Evolutionary conservation across 2,888 invertebrate genomes (phyloP).

Genomic region (Lobophora halterata): DNA sequence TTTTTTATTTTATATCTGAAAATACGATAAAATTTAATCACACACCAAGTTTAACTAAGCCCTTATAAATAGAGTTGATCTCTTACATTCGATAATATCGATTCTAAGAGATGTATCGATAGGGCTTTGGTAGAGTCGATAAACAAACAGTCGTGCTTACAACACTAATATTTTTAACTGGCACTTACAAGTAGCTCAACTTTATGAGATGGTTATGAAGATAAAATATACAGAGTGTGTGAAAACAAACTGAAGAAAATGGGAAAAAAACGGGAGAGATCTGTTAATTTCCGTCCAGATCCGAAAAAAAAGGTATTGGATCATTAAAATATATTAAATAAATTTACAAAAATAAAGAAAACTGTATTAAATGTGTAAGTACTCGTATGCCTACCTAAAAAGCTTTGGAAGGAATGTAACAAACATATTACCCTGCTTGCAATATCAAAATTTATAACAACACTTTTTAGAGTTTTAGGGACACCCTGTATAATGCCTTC

Average conservation of each 20-base stretch:
- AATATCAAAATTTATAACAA: constrained; percentile 1
- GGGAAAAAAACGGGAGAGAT: no score
- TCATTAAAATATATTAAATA: no score
- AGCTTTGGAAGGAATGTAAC: no score
- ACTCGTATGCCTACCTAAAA: no score
- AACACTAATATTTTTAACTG: constrained; percentile 55
- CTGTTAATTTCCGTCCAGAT: no score
- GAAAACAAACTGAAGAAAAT: not conserved
- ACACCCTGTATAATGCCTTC: constrained; percentile 19
- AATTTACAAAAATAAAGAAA: no score
- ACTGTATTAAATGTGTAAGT: no score
- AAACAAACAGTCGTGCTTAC: constrained; percentile 53
- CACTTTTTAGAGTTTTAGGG: not conserved
- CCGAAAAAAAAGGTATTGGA: no score
- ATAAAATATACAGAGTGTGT: constrained; percentile 63
- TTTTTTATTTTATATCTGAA: constrained; percentile 17
- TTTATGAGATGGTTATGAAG: constrained; percentile 48
- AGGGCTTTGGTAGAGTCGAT: constrained; percentile 30
- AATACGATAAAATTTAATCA: constrained; percentile 43
- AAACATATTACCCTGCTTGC: no score
- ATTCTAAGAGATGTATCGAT: constrained; percentile 35
- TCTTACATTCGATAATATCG: constrained; percentile 34
- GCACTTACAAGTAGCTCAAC: constrained; percentile 35
- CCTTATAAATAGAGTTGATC: constrained; percentile 37
- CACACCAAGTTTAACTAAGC: constrained; percentile 36